These are phyloP conservation scores for Phalacrocorax carbo DNA, from an alignment of 2,113 vertebrate species.

Conservation along the genomic window DNA sequence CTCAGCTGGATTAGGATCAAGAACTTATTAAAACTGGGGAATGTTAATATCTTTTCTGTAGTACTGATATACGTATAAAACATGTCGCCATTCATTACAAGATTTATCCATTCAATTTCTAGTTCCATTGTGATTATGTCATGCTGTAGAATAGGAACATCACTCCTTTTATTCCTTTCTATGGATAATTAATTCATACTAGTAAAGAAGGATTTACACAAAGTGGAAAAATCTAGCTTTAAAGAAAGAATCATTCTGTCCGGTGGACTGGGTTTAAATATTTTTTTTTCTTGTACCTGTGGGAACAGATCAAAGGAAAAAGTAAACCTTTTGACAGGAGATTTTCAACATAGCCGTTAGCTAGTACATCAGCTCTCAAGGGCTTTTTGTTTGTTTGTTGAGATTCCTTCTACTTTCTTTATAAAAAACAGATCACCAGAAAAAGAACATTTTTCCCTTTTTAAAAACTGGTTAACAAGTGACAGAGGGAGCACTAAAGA, in stretches of 20 bases:
- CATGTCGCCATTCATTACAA: conserved; percentile 60
- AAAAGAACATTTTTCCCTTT: neutral
- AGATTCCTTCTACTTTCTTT: neutral
- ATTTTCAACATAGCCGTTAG: conserved; percentile 1
- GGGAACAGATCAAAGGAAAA: conserved; percentile 1
- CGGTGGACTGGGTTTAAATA: conserved; percentile 23
- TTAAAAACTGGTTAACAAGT: neutral
- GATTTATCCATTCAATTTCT: conserved; percentile 74
- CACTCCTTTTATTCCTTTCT: conserved; percentile 62
- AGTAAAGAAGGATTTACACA: conserved; percentile 64
- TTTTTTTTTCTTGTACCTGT: conserved; percentile 18
- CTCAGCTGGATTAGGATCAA: conserved; percentile 16
- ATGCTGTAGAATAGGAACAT: conserved; percentile 63
- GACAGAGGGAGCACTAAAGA: neutral
- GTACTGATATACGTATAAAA: conserved; percentile 37
- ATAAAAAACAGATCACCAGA: neutral
- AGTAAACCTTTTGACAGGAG: neutral
- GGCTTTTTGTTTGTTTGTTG: neutral
- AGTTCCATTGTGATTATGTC: conserved; percentile 43
- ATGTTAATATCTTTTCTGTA: conserved; percentile 56
- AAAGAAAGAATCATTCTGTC: conserved; percentile 42
- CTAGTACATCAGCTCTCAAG: neutral
- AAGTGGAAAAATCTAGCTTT: conserved; percentile 39
- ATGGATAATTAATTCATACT: conserved; percentile 68
- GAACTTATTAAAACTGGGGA: conserved; percentile 34